Evolutionary conservation across 2,888 invertebrate species (phyloP).

Genomic region (Fragum whitleyi): DNA sequence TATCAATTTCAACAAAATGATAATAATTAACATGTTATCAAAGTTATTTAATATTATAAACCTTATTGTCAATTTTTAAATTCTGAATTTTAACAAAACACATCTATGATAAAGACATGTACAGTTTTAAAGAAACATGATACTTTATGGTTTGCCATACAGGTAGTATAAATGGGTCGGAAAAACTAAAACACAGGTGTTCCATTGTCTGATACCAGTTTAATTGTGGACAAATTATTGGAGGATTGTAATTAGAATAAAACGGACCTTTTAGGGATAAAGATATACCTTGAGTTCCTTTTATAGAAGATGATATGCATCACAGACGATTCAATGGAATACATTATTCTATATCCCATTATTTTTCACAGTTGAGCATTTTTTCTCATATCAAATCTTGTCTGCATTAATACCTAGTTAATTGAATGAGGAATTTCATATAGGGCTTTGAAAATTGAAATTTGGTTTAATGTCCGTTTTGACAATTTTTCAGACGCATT

Average conservation of each 20-base stretch:
- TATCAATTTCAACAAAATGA: too few relatives aligned
- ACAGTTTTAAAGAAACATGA: slow-evolving; percentile 5
- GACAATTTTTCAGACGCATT: too few relatives aligned
- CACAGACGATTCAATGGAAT: slow-evolving; percentile 7
- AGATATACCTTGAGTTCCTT: neutral
- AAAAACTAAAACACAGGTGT: slow-evolving; percentile 56
- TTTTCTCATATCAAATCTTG: slow-evolving; percentile 14
- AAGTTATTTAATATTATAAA: too few relatives aligned
- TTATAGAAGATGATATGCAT: slow-evolving; percentile 20
- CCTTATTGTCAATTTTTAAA: too few relatives aligned
- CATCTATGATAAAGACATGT: neutral
- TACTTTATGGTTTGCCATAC: neutral
- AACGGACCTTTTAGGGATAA: neutral
- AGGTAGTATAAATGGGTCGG: slow-evolving; percentile 34
- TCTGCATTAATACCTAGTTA: neutral
- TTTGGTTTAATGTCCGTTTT: too few relatives aligned
- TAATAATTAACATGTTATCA: too few relatives aligned
- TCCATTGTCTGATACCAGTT: slow-evolving; percentile 42
- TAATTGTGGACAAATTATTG: slow-evolving; percentile 20
- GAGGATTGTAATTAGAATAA: slow-evolving; percentile 15
- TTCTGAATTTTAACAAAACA: neutral
- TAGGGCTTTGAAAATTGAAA: too few relatives aligned
- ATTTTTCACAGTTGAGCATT: slow-evolving; percentile 22
- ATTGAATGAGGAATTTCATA: too few relatives aligned
- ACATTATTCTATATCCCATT: slow-evolving; percentile 22